Evolutionary conservation across 2,797 vertebrate genomes (phyloP).

Genomic region (Mico argentatus): DNA sequence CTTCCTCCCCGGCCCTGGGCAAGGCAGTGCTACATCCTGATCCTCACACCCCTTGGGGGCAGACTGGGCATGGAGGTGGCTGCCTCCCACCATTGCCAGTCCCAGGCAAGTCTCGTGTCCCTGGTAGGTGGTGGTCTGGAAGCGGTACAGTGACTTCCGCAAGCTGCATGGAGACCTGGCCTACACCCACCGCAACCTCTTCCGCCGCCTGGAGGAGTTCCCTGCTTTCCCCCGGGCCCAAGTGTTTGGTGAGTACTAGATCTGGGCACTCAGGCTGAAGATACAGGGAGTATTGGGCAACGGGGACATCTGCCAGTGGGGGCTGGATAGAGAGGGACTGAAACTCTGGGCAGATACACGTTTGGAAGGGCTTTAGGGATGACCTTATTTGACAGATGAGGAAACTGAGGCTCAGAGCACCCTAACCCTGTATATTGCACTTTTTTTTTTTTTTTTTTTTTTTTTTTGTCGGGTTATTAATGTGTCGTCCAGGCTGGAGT

Average conservation of each 20-base stretch:
- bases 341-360: neutral
- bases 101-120: rapidly evolving
- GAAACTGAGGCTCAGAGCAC: neutral
- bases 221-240: conserved; percentile 91
- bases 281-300: neutral
- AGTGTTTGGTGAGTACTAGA: conserved; percentile 89
- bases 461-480: too few relatives aligned
- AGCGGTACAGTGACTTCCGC: conserved; percentile 93
- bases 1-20: neutral
- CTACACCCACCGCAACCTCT: conserved; percentile 94
- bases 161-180: conserved; percentile 93
- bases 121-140: conserved; percentile 91
- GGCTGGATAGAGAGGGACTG: neutral
- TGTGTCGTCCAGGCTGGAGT: too few relatives aligned
- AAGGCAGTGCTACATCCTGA: neutral
- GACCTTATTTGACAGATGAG: neutral
- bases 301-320: neutral
- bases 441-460: neutral
- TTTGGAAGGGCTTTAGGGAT: neutral
- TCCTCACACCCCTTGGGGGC: neutral
- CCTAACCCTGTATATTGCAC: neutral
- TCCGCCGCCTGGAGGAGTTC: conserved; percentile 92
- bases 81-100: rapidly evolving
- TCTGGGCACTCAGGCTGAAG: neutral
- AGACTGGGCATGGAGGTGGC: neutral